phyloP scores from a whole-genome alignment of 2,797 vertebrate genomes.

The Bovichtus variegatus region DNA sequence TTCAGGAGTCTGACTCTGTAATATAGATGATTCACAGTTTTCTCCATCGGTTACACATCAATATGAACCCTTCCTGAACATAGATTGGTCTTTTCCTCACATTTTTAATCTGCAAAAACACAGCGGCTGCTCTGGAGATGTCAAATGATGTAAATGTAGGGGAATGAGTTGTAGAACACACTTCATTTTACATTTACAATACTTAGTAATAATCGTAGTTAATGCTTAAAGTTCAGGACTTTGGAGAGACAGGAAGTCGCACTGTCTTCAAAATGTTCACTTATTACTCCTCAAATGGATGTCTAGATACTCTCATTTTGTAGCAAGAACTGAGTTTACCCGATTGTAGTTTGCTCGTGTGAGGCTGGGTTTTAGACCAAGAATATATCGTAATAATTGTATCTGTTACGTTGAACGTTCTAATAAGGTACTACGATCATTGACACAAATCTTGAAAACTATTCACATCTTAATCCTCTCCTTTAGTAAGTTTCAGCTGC shows the following conservation, averaged over 20 bases:
- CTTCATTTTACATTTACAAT: background rate
- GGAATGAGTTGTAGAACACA: background rate
- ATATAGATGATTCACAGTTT: background rate
- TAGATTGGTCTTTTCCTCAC: no score
- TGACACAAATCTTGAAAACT: background rate
- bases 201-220: background rate
- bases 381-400: background rate
- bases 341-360: background rate
- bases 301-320: background rate
- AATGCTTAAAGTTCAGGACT: background rate
- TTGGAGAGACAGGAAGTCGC: background rate
- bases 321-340: background rate
- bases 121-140: background rate
- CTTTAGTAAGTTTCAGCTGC: conserved; percentile 1
- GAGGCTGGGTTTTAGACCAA: background rate
- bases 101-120: background rate
- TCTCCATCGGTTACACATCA: background rate
- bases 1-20: background rate
- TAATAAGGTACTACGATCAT: background rate
- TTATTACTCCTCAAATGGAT: background rate
- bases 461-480: background rate
- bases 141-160: background rate
- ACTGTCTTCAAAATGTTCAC: background rate
- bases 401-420: background rate
- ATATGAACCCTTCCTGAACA: background rate